phyloP scores from a whole-genome alignment of 2,113 vertebrate species.

The Synodontis membranacea region DNA sequence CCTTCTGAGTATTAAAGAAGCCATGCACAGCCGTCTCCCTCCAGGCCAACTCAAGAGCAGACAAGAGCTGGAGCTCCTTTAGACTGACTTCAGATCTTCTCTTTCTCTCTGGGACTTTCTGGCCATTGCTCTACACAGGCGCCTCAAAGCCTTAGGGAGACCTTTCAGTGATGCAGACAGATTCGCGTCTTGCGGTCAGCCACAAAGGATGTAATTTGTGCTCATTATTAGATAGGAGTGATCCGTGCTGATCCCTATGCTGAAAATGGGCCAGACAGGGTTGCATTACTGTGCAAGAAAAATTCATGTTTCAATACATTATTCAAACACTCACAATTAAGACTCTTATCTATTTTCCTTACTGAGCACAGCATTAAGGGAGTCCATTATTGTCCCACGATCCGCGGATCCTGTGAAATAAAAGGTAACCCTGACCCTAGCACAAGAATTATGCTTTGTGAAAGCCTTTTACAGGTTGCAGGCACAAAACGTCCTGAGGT shows the following conservation, averaged over 20 bases:
- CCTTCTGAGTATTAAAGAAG: slow-evolving; percentile 32
- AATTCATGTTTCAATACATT: neutral
- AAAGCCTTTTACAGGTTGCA: neutral
- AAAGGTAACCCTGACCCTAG: neutral
- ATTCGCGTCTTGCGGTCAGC: neutral
- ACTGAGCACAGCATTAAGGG: neutral
- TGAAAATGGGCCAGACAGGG: neutral
- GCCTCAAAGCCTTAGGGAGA: neutral
- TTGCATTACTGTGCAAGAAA: neutral
- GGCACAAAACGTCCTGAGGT: neutral
- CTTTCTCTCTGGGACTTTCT: neutral
- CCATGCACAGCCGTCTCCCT: slow-evolving; percentile 20
- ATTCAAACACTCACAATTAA: neutral
- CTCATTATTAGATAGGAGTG: neutral
- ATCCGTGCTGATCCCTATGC: neutral
- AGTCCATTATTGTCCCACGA: neutral
- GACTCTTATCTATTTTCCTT: neutral
- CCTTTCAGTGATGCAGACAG: neutral
- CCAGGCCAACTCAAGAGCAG: slow-evolving; percentile 21
- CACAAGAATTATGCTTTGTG: neutral
- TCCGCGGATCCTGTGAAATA: neutral
- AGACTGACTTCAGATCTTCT: slow-evolving; percentile 3
- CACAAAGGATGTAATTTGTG: neutral
- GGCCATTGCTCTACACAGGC: neutral
- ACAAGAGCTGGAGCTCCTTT: neutral